Evolutionary conservation across 1,140 invertebrate genomes (phyloP).

Genomic region (Caenorhabditis latens): DNA sequence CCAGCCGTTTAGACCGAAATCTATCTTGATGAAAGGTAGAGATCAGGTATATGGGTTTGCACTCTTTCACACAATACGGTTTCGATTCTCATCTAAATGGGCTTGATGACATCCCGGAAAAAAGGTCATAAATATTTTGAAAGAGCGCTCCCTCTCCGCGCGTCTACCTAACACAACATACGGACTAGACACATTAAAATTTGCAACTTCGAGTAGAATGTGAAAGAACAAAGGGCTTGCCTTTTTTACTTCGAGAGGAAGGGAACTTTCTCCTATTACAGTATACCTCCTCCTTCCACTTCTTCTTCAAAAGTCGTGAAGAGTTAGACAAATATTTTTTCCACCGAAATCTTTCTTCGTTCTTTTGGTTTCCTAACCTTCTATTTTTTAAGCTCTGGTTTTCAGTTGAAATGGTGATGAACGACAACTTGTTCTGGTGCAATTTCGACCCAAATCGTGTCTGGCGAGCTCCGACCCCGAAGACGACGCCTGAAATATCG

Average conservation of each 20-base stretch:
- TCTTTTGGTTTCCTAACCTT: too few relatives aligned
- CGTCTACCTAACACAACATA: too few relatives aligned
- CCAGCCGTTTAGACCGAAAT: not conserved
- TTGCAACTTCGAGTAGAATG: not conserved
- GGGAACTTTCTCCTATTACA: slow-evolving; percentile 4
- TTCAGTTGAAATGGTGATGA: not conserved
- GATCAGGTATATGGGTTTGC: slow-evolving; percentile 27
- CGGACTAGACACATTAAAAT: slow-evolving; percentile 31
- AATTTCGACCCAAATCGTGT: slow-evolving; percentile 31
- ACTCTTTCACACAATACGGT: slow-evolving; percentile 43
- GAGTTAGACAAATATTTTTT: too few relatives aligned
- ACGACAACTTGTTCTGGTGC: slow-evolving; percentile 2
- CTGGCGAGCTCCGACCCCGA: slow-evolving; percentile 30
- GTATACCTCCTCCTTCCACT: not conserved
- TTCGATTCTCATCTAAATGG: slow-evolving; percentile 35
- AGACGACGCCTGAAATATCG: not conserved
- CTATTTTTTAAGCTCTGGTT: not conserved
- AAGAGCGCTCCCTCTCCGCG: not conserved
- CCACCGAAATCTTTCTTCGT: too few relatives aligned
- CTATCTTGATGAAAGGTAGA: slow-evolving; percentile 1
- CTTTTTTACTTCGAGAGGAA: not conserved
- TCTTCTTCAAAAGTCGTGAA: not conserved
- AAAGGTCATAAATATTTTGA: slow-evolving; percentile 3
- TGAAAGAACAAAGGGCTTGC: not conserved
- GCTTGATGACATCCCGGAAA: slow-evolving; percentile 37